Percentiles rank a stretch among this genome's conserved stretches.
These are phyloP conservation scores for Mycteria americana DNA, from an alignment of 2,797 vertebrate genomes.

Conservation along the genomic window DNA sequence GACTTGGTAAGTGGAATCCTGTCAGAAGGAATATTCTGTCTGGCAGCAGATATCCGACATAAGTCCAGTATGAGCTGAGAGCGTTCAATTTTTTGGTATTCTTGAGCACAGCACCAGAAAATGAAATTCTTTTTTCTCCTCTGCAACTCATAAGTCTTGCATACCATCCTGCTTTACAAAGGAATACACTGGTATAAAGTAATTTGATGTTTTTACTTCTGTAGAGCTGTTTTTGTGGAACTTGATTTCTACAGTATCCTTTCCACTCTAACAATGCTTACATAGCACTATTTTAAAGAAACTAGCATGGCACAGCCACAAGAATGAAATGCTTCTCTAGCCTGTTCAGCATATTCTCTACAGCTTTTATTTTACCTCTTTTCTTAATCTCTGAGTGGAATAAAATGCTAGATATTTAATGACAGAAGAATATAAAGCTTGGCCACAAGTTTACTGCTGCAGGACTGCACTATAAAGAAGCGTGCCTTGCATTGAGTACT, in stretches of 20 bases:
- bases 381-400: not conserved
- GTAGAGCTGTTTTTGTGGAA: not conserved
- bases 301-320: not conserved
- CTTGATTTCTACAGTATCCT: not conserved
- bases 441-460: not conserved
- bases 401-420: not conserved
- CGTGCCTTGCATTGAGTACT: not conserved
- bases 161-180: not conserved
- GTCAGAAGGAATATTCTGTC: constrained; percentile 55
- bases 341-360: not conserved
- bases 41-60: constrained; percentile 27
- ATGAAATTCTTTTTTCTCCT: not conserved
- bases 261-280: not conserved
- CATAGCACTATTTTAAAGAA: not conserved
- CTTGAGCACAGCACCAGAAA: constrained; percentile 4
- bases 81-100: constrained; percentile 22
- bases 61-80: not conserved
- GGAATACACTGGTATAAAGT: not conserved
- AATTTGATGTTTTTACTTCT: not conserved
- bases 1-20: not conserved
- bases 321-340: not conserved
- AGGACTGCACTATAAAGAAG: not conserved
- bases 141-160: not conserved
- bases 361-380: not conserved
- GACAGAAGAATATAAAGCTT: not conserved